These are phyloP conservation scores for Neostethus bicornis DNA, from an alignment of 2,797 vertebrate species.

Conservation along the genomic window DNA sequence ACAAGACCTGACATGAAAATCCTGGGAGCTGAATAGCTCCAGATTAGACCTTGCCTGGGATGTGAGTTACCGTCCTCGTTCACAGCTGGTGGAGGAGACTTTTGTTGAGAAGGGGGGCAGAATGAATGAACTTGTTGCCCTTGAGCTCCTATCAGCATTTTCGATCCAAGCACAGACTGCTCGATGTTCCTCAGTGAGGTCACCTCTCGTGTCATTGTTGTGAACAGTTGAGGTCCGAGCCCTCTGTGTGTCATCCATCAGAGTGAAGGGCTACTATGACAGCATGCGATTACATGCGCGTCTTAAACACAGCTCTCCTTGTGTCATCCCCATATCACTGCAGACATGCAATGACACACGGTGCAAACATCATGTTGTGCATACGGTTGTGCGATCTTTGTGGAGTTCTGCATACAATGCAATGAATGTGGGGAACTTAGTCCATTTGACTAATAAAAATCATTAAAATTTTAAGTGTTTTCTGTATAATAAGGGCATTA, in stretches of 20 bases:
- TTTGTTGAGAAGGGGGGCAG: slow-evolving; percentile 51
- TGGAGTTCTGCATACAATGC: not conserved
- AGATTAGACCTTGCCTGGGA: slow-evolving; percentile 27
- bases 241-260: slow-evolving; percentile 61
- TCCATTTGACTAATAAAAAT: not conserved
- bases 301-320: slow-evolving; percentile 23
- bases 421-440: not conserved
- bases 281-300: slow-evolving; percentile 60
- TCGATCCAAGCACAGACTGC: slow-evolving; percentile 44
- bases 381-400: slow-evolving; percentile 21
- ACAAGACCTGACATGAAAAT: slow-evolving; percentile 31
- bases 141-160: slow-evolving; percentile 70
- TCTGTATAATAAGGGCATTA: slow-evolving; percentile 13
- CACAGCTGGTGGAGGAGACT: slow-evolving; percentile 65
- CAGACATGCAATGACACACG: slow-evolving; percentile 23
- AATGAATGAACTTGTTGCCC: slow-evolving; percentile 65
- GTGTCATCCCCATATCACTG: slow-evolving; percentile 5
- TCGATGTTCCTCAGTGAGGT: slow-evolving; percentile 52
- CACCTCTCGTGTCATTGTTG: slow-evolving; percentile 62
- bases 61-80: slow-evolving; percentile 59
- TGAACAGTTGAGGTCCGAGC: slow-evolving; percentile 51
- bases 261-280: slow-evolving; percentile 49
- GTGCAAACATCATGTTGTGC: slow-evolving; percentile 9
- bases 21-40: slow-evolving; percentile 17
- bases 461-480: slow-evolving; percentile 7